Base-by-base conservation (phyloP, 2,888 invertebrate species). In the Lepidochitona cinerea region DNA sequence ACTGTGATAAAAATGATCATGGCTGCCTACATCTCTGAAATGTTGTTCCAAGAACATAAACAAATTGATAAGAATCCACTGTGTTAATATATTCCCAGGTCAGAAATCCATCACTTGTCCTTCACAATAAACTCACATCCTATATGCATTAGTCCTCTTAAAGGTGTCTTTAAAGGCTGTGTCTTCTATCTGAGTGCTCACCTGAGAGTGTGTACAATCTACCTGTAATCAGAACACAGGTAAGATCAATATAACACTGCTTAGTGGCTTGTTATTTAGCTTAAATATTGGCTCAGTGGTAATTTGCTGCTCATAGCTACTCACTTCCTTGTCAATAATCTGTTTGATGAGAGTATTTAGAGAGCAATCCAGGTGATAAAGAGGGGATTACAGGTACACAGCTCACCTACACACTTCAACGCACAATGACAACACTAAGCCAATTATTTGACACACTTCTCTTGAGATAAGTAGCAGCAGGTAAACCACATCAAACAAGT, bases 401-500 rank as follows among this genome's bases (percentile, higher is more conserved):
- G 59, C 32, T 29, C 12, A 29, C 23, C 29, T 23, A 32, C 59
- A 59, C 59, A 59, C 59, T 18, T 32, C 7, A 59, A 2, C 18
- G 23, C 23, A 29, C 59, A 59, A 23, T 59, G 59, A 59, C 29
- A 23, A 59, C 5, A 7, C 59, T 59, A 59, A 59, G 59, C 32
- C 59, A 59, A 59, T 59, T 59, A 59, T 26, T 32, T 59, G 26
- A 18, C 59, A 59, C 59, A 59, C 59, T 29, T 59, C 23, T 23
- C 59, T 1, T 2, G 29, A 29, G 59, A 59, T 59, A 59, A 59
- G 59, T 59, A 59, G n/a, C n/a, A 14, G 59, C 59, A 14, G 29
- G 23, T 29, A 59, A 59, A 59, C 59, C 59, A 59, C 59, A 59
- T 59, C 59, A 59, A 59, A 59, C 59, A 59, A 29, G 32, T 59